phyloP scores from a whole-genome alignment of 2,113 vertebrate genomes.

The Antidorcas marsupialis region DNA sequence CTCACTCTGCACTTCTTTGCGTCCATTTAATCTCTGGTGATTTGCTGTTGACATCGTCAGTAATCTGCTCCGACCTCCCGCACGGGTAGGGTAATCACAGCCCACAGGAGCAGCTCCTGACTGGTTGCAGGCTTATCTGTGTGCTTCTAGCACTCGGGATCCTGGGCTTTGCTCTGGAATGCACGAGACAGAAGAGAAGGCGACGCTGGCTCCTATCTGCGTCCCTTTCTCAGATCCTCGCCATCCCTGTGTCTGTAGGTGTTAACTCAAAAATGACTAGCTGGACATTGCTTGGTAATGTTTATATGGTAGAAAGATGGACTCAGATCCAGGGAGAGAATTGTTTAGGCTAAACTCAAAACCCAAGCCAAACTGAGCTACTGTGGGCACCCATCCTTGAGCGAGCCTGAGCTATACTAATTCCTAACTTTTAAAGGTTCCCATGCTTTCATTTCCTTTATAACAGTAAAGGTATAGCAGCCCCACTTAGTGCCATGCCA shows the following conservation, averaged over 20 bases:
- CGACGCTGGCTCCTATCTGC: not conserved
- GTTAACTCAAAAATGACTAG: not conserved
- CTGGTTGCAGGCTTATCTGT: constrained; percentile 44
- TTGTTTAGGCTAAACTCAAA: not conserved
- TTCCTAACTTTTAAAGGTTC: not conserved
- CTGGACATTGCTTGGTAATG: not conserved
- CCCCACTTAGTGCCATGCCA: not conserved
- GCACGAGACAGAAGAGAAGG: constrained; percentile 42
- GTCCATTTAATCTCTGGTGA: constrained; percentile 51
- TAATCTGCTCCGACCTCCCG: constrained; percentile 52
- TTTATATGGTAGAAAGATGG: not conserved
- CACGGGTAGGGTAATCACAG: constrained; percentile 54
- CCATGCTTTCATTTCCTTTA: not conserved
- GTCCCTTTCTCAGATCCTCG: constrained; percentile 48
- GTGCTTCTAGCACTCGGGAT: not conserved
- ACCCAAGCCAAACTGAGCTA: not conserved
- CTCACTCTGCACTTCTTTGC: constrained; percentile 60
- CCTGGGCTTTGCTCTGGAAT: constrained; percentile 30
- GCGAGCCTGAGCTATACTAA: not conserved
- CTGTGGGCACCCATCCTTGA: not conserved
- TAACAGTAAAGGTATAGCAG: not conserved
- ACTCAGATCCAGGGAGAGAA: not conserved
- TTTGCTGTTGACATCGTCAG: constrained; percentile 71
- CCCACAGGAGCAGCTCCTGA: constrained; percentile 17
- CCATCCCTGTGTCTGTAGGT: constrained; percentile 24